phyloP scores from a whole-genome alignment of 2,888 invertebrate genomes.

The Empis livida region DNA sequence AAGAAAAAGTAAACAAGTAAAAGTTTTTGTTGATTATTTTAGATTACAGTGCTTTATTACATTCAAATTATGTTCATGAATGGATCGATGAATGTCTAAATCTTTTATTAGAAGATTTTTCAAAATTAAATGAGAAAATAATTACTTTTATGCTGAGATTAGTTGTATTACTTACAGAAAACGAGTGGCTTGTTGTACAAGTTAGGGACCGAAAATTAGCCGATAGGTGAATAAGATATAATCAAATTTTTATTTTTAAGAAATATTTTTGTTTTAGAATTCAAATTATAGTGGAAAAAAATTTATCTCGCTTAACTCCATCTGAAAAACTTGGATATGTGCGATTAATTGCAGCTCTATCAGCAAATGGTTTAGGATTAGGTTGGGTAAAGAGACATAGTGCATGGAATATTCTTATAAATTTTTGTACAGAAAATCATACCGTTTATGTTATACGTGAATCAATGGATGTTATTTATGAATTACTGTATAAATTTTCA shows the following conservation, averaged over 20 bases:
- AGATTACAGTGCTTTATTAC: constrained; percentile 31
- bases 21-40: too few species aligned
- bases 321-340: constrained; percentile 55
- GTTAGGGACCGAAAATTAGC: constrained; percentile 37
- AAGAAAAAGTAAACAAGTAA: constrained; percentile 1
- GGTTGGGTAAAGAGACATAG: constrained; percentile 49
- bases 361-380: constrained; percentile 49
- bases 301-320: constrained; percentile 35
- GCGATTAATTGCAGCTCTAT: constrained; percentile 45
- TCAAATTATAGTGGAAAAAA: constrained; percentile 17
- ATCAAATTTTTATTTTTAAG: background rate
- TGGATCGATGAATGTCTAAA: constrained; percentile 37
- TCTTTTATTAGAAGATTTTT: constrained; percentile 28
- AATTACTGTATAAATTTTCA: constrained; percentile 42
- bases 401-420: constrained; percentile 51
- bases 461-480: constrained; percentile 48
- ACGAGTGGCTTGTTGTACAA: constrained; percentile 47
- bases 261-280: constrained; percentile 16
- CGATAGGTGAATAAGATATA: constrained; percentile 18
- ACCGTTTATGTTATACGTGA: constrained; percentile 60
- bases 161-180: constrained; percentile 43
- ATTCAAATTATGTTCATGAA: constrained; percentile 29
- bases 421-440: constrained; percentile 48
- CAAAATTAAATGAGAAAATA: constrained; percentile 35
- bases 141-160: constrained; percentile 51